Evolutionary conservation across 2,113 vertebrate genomes (phyloP), one percentile per base, ranked within the genome.

Genomic region (Gymnarchus niloticus): DNA sequence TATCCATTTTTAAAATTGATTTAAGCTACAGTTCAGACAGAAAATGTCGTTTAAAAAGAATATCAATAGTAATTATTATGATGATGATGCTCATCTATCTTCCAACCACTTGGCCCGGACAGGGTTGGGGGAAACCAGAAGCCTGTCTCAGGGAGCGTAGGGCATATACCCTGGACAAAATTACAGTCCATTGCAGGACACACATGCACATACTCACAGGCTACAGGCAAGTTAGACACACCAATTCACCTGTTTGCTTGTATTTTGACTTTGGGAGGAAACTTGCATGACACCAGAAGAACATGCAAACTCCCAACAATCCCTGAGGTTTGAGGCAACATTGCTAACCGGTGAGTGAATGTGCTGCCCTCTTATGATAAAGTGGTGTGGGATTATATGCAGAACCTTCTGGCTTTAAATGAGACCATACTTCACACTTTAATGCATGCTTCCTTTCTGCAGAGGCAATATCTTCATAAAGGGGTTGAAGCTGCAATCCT

Each of bases 1-100:
- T 77, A 54, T 12, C 33, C 14, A 76, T 85, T 54, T 56, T 85
- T n/a, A 3, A 37, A 37, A 44, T 73, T 77, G 76, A 85, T 85
- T 57, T 85, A 41, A 56, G 23, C 37, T 44, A 25, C 7, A 19
- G 46, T 57, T 51, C 69, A 56, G 9, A 78, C 37, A 23, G 52
- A 49, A 56, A 56, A 44, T 17, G 41, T 21, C 10, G 48, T 14
- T 51, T 7, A n/a, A 52, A 52, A 54, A 85, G 73, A 80, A 76
- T 37, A 80, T 51, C 33, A 23, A 84, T 33, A 69, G 65, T 37
- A 37, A 73, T 73, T 37, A 69, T 37, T 69, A 6, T 69, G 33
- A 69, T 69, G 37, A 69, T 37, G 37, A 28, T 10, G 4, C 37
- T 10, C 25, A 65, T 65, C 59, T 14, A 73, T 73, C 65, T 73